Base-by-base conservation (phyloP, 2,113 vertebrate genomes). In the Calidris pugnax region DNA sequence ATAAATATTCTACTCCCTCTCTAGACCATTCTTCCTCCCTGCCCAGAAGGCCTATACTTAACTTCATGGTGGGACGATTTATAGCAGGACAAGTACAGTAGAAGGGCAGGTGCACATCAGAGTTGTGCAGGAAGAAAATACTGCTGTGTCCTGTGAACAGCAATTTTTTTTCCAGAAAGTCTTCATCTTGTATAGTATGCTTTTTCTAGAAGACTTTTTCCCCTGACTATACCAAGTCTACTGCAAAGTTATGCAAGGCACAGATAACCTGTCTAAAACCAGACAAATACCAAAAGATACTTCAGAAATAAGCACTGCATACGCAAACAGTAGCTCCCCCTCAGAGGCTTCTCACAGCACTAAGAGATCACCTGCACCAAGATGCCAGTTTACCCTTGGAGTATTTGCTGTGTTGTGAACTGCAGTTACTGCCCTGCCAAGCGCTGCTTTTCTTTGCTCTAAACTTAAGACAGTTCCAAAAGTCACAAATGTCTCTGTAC, bases 261-360 rank as follows among this genome's bases (percentile, higher is more conserved):
- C 37, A 33, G n/a, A 59, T 12, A 43, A 35, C 4, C 30, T 16
- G 13, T 3, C 41, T 28, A 4, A 75, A 51, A 24, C 1, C 68
- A 84, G 50, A 21, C 15, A 21, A 23, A 20, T 23, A 26, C 8
- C 33, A 12, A 1, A 4, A 50, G 30, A 3, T 4, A 12, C 33
- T 10, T 6, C 1, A 87, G 55, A n/a, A 67, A 24, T 6, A 16
- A 50, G 41, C 0, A 3, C 1, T 32, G 11, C 1, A 3, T 8
- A 1, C 0, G 0, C 19, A 50, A n/a, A 1, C 8, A 60, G 47
- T 4, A n/a, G 14, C 2, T 3, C 6, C 14, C 13, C 39, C n/a
- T 18, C 1, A 0, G 3, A 6, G 8, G 4, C 4, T 7, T 45
- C 41, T 47, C 13, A 12, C 26, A 55, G 72, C 37, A 4, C 63